A percentile compares a stretch with the other conserved stretches of the same genome.
Conservation (phyloP, 2,797 vertebrate genomes). For the Enteromius trimaculatus region DNA sequence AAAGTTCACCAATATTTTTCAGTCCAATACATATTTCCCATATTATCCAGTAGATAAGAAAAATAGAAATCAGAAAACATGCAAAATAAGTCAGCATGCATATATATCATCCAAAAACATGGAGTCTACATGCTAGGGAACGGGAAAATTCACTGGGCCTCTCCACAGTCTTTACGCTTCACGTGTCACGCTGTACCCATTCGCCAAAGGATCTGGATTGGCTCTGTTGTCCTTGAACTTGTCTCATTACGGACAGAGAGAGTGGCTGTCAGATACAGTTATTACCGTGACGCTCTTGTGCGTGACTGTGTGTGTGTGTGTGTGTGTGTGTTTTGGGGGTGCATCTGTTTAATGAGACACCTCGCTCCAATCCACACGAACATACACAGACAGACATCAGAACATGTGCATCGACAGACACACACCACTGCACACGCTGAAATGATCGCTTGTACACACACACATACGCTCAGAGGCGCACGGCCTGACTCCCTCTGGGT, state of each 20-base stretch:
- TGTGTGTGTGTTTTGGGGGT: slow-evolving; percentile 11
- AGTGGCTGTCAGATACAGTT: slow-evolving; percentile 57
- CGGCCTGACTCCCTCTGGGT: slow-evolving; percentile 33
- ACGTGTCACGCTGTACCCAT: slow-evolving; percentile 24
- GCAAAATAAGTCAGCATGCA: background rate
- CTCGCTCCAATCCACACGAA: slow-evolving; percentile 41
- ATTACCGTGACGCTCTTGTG: slow-evolving; percentile 46
- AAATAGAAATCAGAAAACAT: background rate
- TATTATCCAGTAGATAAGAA: background rate
- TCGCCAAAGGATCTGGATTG: slow-evolving; percentile 42
- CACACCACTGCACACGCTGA: slow-evolving; percentile 48
- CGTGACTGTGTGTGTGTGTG: slow-evolving; percentile 3
- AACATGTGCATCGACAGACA: slow-evolving; percentile 49
- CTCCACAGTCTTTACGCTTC: slow-evolving; percentile 33
- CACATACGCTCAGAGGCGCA: background rate
- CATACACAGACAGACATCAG: slow-evolving; percentile 48
- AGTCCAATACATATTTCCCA: background rate
- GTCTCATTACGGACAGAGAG: slow-evolving; percentile 60
- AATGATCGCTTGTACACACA: slow-evolving; percentile 23
- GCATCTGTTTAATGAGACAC: slow-evolving; percentile 58
- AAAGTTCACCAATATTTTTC: background rate
- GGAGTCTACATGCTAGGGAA: background rate
- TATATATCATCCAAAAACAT: background rate
- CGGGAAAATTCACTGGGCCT: background rate
- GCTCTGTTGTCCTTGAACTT: slow-evolving; percentile 57